Conservation (phyloP, 2,113 vertebrate species). For the Lamprotornis superbus region DNA sequence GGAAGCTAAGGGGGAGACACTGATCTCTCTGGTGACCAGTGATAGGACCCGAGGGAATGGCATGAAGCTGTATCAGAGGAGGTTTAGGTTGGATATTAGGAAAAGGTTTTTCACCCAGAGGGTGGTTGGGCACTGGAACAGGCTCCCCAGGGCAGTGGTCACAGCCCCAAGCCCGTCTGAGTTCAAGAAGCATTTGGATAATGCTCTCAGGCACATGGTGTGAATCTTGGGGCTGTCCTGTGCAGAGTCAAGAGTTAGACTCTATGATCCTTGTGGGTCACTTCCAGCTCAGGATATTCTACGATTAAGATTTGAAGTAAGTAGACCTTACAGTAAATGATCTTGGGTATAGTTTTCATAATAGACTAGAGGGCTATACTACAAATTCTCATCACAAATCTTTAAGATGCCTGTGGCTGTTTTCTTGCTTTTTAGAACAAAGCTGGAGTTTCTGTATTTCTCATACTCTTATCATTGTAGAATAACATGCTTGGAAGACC, state of each 20-base stretch:
- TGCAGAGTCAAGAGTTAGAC: neutral
- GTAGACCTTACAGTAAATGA: neutral
- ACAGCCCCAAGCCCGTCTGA: neutral
- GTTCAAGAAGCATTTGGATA: neutral
- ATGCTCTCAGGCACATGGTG: neutral
- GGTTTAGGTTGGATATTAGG: neutral
- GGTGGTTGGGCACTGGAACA: neutral
- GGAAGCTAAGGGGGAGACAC: neutral
- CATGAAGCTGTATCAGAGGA: neutral
- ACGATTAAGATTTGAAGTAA: neutral
- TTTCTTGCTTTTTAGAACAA: neutral
- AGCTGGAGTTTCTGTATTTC: neutral
- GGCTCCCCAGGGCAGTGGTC: neutral
- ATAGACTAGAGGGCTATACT: neutral
- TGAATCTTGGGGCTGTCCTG: neutral
- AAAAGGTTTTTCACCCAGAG: neutral
- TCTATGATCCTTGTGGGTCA: neutral
- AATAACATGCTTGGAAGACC: neutral
- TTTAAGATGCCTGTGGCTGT: accelerated
- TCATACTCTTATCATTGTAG: neutral
- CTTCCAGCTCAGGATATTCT: neutral
- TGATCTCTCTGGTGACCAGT: neutral
- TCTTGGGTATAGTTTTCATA: neutral
- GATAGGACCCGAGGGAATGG: neutral
- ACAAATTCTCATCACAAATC: neutral